These are phyloP conservation scores for Crypturellus undulatus DNA, from an alignment of 2,113 vertebrate genomes.

Conservation along the genomic window DNA sequence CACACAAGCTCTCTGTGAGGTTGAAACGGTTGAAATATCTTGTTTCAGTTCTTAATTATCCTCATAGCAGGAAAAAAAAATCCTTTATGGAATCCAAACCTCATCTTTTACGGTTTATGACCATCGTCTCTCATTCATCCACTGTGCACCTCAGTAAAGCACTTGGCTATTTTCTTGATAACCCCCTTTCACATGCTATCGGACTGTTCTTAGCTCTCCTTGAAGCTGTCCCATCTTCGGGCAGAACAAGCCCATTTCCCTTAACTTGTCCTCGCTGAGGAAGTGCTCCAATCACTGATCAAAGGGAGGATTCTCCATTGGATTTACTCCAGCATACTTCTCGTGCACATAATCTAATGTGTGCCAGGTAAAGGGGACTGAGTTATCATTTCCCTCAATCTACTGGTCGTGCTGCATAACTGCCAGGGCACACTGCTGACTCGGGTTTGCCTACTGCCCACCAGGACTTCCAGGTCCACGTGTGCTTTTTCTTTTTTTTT, in stretches of 20 bases:
- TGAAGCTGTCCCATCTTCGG: background rate
- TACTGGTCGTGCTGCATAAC: background rate
- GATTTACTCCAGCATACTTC: background rate
- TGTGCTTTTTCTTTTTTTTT: too few species aligned
- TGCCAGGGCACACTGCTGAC: background rate
- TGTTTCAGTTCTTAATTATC: background rate
- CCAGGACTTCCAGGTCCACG: background rate
- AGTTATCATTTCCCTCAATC: background rate
- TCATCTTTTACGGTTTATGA: background rate
- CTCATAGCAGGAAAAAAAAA: background rate
- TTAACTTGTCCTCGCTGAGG: background rate
- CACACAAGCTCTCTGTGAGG: background rate
- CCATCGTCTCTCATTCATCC: background rate
- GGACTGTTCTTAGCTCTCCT: background rate
- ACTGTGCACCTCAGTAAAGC: background rate
- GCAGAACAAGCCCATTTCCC: background rate
- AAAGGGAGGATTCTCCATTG: background rate
- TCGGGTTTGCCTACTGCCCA: background rate
- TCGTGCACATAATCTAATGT: background rate
- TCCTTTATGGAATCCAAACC: background rate
- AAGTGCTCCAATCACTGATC: background rate
- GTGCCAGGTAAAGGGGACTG: background rate
- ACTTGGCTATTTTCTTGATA: background rate
- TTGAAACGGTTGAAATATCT: background rate
- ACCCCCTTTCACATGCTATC: background rate